Evolutionary conservation across 2,113 vertebrate genomes (phyloP), one percentile per base, ranked within the genome.

Genomic region (Podocnemis expansa): DNA sequence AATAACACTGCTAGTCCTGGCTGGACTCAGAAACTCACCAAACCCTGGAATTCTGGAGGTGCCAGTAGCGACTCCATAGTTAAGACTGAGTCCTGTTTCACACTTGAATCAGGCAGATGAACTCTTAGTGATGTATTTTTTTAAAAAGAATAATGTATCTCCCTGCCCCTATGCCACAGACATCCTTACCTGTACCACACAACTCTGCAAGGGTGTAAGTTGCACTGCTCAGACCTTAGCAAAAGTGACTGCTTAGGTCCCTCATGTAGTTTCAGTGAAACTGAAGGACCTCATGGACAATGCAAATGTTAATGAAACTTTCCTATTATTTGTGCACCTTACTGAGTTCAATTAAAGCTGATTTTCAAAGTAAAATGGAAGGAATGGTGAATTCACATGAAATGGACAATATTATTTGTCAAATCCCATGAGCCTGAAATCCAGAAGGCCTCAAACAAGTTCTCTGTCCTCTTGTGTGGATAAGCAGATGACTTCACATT

Each of bases 21-120:
- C 81, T 63, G 87, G 31, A 58, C 10, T 84, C 80, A 70, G n/a
- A 89, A 93, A 89, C 4, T 14, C 41, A 56, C 4, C 0, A 1
- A 83, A 89, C 45, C 10, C 54, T 38, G 2, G 22, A 86, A 52
- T 78, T 86, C 27, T 4, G 80, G 45, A 25, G 25, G 27, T 58
- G 56, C 56, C 29, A 58, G 2, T 58, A 58, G 56, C 12, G 11
- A 24, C 29, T 25, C 29, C 1, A 0, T 1, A 2, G 70, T 85
- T 80, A 54, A 16, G 80, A 58, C 24, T 0, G 2, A 82, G 25
- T 47, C 52, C n/a, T 2, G 73, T 29, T 58, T 58, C 25, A 10
- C 29, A 5, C 83, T 89, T 78, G 78, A 93, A 91, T 38, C 56
- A 89, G 84, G 54, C 31, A 45, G 47, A 89, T 11, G 34, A 3